Conservation (phyloP, 2,113 vertebrate species). For the Trogon melanurus region DNA sequence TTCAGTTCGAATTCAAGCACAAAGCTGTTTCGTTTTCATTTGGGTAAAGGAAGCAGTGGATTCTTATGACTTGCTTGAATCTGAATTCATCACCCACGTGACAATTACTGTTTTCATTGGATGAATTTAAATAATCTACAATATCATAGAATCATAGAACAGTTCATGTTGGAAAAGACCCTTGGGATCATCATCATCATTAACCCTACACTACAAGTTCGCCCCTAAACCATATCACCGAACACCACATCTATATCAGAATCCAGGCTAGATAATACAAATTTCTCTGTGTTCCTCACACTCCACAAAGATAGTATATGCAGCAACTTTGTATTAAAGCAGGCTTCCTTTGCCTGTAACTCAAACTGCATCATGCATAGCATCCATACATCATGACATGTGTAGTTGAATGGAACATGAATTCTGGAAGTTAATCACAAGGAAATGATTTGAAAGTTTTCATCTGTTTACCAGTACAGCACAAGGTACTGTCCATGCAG, state of each 20-base stretch:
- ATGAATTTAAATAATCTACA: not conserved
- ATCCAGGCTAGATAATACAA: not conserved
- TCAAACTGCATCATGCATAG: not conserved
- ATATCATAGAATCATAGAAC: too few species aligned
- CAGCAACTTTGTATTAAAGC: not conserved
- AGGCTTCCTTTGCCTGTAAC: not conserved
- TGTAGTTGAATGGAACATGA: not conserved
- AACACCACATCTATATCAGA: not conserved
- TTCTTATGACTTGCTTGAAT: not conserved
- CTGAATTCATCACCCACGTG: not conserved
- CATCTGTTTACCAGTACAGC: not conserved
- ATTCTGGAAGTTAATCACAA: not conserved
- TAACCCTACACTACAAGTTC: too few species aligned
- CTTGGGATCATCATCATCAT: too few species aligned
- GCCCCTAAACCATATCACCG: too few species aligned
- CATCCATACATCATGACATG: not conserved
- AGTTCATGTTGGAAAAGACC: too few species aligned
- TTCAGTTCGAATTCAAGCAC: not conserved
- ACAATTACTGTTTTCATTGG: not conserved
- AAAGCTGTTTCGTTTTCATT: not conserved
- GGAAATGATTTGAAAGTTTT: not conserved
- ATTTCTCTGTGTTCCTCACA: not conserved
- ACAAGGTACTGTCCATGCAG: not conserved
- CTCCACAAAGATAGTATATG: not conserved
- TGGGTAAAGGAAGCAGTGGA: not conserved